Conservation (phyloP, 2,797 vertebrate species). For the Enteromius radiatus region DNA sequence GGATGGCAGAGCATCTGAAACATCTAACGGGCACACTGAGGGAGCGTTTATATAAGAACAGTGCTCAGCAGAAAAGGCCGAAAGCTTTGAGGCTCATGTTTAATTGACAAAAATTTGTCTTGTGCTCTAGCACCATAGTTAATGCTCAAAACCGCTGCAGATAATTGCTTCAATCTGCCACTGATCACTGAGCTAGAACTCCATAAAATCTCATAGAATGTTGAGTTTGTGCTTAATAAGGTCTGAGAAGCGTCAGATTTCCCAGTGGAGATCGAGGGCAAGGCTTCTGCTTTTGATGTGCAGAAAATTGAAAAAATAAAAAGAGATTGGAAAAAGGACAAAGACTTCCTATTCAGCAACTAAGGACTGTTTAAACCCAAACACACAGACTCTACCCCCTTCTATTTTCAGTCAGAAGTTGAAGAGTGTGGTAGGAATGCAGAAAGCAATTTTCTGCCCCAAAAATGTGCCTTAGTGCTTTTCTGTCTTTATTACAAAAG, state of each 20-base stretch:
- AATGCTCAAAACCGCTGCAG: neutral
- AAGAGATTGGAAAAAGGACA: neutral
- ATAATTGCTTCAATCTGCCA: conserved; percentile 19
- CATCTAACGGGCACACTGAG: conserved; percentile 40
- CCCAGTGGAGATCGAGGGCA: neutral
- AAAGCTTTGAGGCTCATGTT: conserved; percentile 13
- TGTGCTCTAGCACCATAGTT: neutral
- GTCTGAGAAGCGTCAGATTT: conserved; percentile 21
- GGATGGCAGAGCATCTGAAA: conserved; percentile 67
- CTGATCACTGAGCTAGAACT: conserved; percentile 9
- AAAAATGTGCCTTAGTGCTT: neutral
- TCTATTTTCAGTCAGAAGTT: neutral
- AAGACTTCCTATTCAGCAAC: neutral
- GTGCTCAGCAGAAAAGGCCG: conserved; percentile 6
- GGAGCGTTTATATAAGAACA: conserved; percentile 27
- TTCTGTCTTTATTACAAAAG: neutral
- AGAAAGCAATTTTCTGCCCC: neutral
- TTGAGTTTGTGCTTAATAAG: conserved; percentile 23
- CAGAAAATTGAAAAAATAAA: conserved; percentile 23
- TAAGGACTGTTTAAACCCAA: neutral
- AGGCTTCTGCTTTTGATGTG: neutral
- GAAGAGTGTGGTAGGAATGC: neutral
- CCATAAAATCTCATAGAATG: neutral
- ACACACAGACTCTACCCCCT: neutral
- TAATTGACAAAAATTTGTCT: conserved; percentile 30